Conservation (phyloP, 2,888 invertebrate species). For the Caenorhabditis sinica region DNA sequence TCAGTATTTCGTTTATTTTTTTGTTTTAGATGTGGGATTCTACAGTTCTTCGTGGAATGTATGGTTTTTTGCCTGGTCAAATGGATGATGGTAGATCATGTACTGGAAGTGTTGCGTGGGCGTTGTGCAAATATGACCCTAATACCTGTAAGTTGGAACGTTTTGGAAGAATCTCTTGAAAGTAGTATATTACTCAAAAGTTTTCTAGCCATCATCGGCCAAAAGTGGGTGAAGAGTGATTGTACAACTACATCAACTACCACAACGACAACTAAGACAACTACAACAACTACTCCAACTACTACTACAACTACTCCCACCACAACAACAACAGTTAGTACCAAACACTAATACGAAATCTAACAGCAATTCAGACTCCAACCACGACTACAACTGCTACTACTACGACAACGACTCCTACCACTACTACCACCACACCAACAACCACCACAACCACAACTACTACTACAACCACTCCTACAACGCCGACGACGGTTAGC, state of each 20-base stretch:
- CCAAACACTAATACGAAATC: too few species aligned
- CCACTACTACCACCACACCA: constrained; percentile 13
- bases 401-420: constrained; percentile 11
- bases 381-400: constrained; percentile 11
- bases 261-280: constrained; percentile 1
- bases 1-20: neutral
- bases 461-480: neutral
- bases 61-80: constrained; percentile 14
- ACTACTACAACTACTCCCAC: constrained; percentile 5
- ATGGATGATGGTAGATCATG: constrained; percentile 29
- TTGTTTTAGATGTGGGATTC: constrained; percentile 38
- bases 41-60: constrained; percentile 8
- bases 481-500: neutral
- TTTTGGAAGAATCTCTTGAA: too few species aligned
- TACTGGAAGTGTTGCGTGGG: constrained; percentile 13
- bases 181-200: neutral
- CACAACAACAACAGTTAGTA: neutral
- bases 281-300: constrained; percentile 15
- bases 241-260: constrained; percentile 29
- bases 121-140: constrained; percentile 48
- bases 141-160: constrained; percentile 32
- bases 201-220: constrained; percentile 17
- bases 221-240: constrained; percentile 13
- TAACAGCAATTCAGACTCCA: neutral
- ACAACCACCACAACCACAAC: constrained; percentile 4